Base-by-base conservation (phyloP, 2,113 vertebrate genomes). In the Vombatus ursinus region DNA sequence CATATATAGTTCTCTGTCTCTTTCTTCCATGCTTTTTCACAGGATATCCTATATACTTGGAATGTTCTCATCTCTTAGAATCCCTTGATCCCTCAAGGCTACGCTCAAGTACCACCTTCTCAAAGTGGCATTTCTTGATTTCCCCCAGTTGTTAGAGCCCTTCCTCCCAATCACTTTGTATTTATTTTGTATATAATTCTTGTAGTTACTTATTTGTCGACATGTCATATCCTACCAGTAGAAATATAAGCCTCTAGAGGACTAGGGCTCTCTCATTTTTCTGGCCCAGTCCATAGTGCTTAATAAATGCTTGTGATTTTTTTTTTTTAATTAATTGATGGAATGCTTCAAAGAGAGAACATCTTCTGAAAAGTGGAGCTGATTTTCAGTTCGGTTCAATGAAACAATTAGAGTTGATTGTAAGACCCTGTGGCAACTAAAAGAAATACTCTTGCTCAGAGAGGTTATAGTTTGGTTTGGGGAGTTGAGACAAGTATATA, bases 91-190 rank as follows among this genome's bases (percentile, higher is more conserved):
- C 37, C 6, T 77, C 37, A 19, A 77, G 68, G 37, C 1, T n/a
- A n/a, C 19, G 4, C 16, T 77, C 14, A 77, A n/a, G 4, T 77
- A n/a, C 68, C 31, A n/a, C 31, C 37, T n/a, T 77, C 31, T 68
- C 37, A n/a, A 77, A 77, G 68, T n/a, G 37, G 16, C 37, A n/a
- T 77, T 77, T 77, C 68, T 77, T n/a, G 16, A n/a, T 77, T 99
- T 77, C 16, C 68, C 68, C 31, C 37, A 22, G 37, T 77, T 77
- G 68, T n/a, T n/a, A 77, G 68, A 77, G 31, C 4, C 14, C 37
- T 44, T 84, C n/a, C 12, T 19, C 16, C 68, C n/a, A 84, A 23
- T 84, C 16, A 44, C 19, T 44, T 44, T 84, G 16, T 44, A 19
- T 44, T 84, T 4, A 44, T 23, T 44, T 84, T 84, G 6, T 44